These are phyloP conservation scores for Argyresthia albistria DNA, from an alignment of 2,888 invertebrate species.

Conservation along the genomic window DNA sequence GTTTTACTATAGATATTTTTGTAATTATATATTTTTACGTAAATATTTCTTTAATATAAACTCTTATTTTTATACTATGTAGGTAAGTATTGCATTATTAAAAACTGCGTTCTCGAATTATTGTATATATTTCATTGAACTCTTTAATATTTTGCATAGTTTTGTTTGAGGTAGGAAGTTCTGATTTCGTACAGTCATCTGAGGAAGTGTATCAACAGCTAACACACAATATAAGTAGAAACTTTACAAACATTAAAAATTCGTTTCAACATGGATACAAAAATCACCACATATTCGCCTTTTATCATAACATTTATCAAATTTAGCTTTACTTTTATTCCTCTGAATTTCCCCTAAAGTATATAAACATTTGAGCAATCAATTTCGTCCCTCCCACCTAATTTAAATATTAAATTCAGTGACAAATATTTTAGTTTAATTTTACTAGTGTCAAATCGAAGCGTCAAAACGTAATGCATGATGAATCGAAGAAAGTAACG, in stretches of 20 bases:
- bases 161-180: constrained; percentile 65
- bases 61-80: constrained; percentile 43
- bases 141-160: constrained; percentile 50
- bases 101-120: constrained; percentile 51
- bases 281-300: constrained; percentile 48
- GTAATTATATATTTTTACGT: constrained; percentile 47
- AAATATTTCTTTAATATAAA: constrained; percentile 66
- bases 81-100: constrained; percentile 56
- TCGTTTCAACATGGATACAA: constrained; percentile 65
- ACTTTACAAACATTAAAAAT: constrained; percentile 60
- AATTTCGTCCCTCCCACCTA: constrained; percentile 59
- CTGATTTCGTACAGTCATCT: constrained; percentile 25
- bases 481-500: constrained; percentile 54
- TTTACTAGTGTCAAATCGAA: constrained; percentile 24
- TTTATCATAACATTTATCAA: constrained; percentile 54
- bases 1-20: constrained; percentile 39
- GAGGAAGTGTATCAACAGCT: constrained; percentile 16
- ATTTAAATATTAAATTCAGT: constrained; percentile 63
- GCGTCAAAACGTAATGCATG: constrained; percentile 63
- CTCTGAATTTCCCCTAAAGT: constrained; percentile 65
- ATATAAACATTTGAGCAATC: constrained; percentile 73
- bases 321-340: constrained; percentile 48
- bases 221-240: constrained; percentile 29
- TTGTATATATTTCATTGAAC: constrained; percentile 44
- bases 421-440: constrained; percentile 38